Evolutionary conservation across 2,797 vertebrate species (phyloP).

Genomic region (Limosa lapponica): DNA sequence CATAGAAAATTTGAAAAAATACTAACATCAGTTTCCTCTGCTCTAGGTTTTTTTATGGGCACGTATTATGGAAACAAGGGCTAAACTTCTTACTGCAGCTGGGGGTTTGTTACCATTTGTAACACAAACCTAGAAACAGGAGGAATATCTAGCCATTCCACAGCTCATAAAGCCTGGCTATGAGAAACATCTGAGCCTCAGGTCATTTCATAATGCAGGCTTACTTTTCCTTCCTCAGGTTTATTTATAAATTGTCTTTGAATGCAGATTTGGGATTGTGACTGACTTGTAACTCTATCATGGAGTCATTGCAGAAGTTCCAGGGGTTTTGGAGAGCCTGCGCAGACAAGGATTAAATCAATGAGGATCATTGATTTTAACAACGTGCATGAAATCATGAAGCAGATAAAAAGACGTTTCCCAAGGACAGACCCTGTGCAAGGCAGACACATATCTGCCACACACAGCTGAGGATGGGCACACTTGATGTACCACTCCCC

Average conservation of each 20-base stretch:
- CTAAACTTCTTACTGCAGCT: background rate
- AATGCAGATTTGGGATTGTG: background rate
- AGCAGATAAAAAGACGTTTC: background rate
- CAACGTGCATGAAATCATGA: accelerated
- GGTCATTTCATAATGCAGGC: background rate
- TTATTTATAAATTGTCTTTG: background rate
- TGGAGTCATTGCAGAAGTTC: background rate
- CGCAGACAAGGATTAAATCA: background rate
- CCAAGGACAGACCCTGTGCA: background rate
- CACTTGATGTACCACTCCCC: background rate
- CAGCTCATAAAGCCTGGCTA: background rate
- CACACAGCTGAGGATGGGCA: accelerated
- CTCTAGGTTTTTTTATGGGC: background rate
- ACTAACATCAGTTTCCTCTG: background rate
- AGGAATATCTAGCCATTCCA: background rate
- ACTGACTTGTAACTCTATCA: background rate
- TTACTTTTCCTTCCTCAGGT: background rate
- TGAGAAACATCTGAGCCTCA: slow-evolving; percentile 13
- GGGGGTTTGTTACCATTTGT: background rate
- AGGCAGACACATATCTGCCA: background rate
- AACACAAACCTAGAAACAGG: background rate
- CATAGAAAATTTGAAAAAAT: background rate
- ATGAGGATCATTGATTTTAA: background rate
- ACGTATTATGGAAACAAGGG: background rate
- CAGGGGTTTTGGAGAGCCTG: background rate